phyloP scores from a whole-genome alignment of 2,888 invertebrate species.

The Chrysopilus asiliformis region DNA sequence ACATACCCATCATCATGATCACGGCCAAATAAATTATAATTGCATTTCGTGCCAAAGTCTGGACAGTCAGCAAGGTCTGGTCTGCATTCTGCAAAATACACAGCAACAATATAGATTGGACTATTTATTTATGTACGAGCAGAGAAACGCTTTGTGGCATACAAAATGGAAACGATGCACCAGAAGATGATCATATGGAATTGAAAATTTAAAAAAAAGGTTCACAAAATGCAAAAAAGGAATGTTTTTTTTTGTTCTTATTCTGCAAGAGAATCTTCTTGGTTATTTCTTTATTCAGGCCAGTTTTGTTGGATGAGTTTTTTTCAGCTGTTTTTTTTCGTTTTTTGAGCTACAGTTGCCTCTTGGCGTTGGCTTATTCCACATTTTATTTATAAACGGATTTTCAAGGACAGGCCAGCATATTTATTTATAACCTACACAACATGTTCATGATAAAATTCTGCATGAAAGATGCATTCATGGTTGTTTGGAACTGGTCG shows the following conservation, averaged over 20 bases:
- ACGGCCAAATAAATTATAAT: too few species aligned
- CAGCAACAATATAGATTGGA: too few species aligned
- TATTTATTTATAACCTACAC: slow-evolving; percentile 8
- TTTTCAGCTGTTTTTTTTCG: neutral
- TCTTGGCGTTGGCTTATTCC: neutral
- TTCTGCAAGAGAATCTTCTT: neutral
- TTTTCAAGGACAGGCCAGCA: slow-evolving; percentile 10
- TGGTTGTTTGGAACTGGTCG: too few species aligned
- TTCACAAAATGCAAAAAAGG: neutral
- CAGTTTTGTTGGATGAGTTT: neutral
- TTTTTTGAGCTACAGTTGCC: neutral
- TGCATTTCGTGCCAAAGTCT: too few species aligned
- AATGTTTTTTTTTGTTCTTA: neutral
- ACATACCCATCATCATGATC: neutral
- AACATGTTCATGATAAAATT: neutral
- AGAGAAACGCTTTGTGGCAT: too few species aligned
- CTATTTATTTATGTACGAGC: too few species aligned
- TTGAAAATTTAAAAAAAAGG: too few species aligned
- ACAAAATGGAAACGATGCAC: too few species aligned
- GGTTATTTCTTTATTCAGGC: neutral
- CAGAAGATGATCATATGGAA: too few species aligned
- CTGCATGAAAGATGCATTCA: too few species aligned
- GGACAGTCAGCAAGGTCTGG: too few species aligned
- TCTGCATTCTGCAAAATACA: too few species aligned
- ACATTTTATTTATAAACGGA: neutral